Conservation (phyloP, 2,797 vertebrate genomes). For the Arctocebus calabarensis region DNA sequence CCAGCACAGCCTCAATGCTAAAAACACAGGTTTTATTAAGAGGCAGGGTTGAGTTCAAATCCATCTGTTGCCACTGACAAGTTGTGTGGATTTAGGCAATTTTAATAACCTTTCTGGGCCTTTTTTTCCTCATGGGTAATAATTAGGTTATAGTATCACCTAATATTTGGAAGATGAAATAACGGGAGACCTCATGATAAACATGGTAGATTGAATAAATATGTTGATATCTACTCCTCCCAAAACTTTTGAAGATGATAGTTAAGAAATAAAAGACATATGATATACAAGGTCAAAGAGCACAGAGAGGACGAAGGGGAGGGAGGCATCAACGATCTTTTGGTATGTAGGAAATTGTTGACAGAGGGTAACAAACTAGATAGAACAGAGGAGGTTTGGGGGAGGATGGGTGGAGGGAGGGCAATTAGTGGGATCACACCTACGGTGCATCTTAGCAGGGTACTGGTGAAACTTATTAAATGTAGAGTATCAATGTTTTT, state of each 20-base stretch:
- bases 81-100: background rate
- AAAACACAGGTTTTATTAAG: background rate
- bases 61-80: background rate
- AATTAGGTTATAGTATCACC: background rate
- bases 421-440: no score
- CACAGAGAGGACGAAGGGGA: background rate
- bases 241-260: constrained; percentile 10
- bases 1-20: background rate
- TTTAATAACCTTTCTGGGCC: background rate
- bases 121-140: background rate
- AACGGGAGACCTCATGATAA: constrained; percentile 3
- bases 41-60: background rate
- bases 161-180: background rate
- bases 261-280: background rate
- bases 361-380: background rate
- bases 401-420: no score
- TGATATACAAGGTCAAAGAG: background rate
- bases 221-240: background rate
- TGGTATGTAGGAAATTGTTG: background rate
- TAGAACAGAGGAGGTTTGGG: background rate
- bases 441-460: no score
- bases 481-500: no score
- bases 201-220: background rate
- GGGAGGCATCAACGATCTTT: background rate
- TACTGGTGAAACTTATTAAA: no score